Evolutionary conservation across 2,113 vertebrate species (phyloP), one percentile per base, ranked within the genome.

Genomic region (Synodontis membranacea): DNA sequence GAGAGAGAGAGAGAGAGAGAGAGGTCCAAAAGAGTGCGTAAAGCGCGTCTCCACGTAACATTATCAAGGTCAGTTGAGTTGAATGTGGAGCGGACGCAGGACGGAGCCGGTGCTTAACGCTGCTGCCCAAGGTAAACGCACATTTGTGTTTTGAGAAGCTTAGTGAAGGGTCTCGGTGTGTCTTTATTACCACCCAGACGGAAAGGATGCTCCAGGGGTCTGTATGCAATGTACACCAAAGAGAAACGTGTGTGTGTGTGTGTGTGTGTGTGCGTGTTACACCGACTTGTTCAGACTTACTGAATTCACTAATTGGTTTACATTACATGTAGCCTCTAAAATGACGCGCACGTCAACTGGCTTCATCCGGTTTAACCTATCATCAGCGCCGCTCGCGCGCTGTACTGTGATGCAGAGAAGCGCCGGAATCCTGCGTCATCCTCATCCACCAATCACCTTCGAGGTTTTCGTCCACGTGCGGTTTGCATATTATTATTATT

Each of bases 11-110:
- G n/a, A 88, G 19, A 60, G 75, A 89, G 92, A 89, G 54, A 86
- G 44, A 92, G 91, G 93, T 91, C 92, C 70, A 91, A 92, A 93
- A 0, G 60, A 12, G 60, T 60, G 85, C 48, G 85, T 86, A 80
- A 86, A 89, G 52, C 52, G 88, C 91, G 90, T 93, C 92, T 91
- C 34, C 81, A 50, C 1, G 83, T 89, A 72, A 83, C 92, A 84
- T 21, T 54, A 83, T 39, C 86, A 94, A 94, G 93, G 94, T 95
- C 93, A 94, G 66, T n/a, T n/a, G n/a, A n/a, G n/a, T n/a, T 81
- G 79, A 79, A 58, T 76, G 21, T 86, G 86, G 75, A 86, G 19
- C 56, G 82, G 52, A 80, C 4, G 34, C 46, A 25, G 68, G 48
- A 21, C 60, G 39, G 42, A 84, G 78, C 25, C 85, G 31, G 83